These are phyloP conservation scores for Sycophila texana DNA, from an alignment of 2,888 invertebrate species.

Conservation along the genomic window DNA sequence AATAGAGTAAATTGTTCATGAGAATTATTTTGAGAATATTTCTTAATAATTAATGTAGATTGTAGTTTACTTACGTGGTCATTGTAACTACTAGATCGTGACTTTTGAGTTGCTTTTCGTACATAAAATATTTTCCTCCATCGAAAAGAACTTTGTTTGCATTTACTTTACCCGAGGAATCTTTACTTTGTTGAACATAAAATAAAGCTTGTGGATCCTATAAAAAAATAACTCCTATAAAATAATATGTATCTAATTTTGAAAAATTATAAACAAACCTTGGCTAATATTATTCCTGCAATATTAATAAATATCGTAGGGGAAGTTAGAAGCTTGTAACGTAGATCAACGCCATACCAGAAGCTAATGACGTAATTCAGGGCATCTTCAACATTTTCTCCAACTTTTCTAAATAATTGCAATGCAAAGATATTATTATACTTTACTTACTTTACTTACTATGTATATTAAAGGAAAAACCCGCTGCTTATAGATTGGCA, in stretches of 20 bases:
- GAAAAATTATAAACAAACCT: slow-evolving; percentile 2
- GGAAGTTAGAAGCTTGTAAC: neutral
- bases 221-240: neutral
- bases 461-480: too few species aligned
- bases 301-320: slow-evolving; percentile 12
- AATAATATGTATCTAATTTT: neutral
- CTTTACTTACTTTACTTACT: neutral
- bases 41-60: too few species aligned
- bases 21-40: neutral
- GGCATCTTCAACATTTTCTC: slow-evolving; percentile 16
- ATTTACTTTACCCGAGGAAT: neutral
- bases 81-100: slow-evolving; percentile 5
- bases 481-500: too few species aligned
- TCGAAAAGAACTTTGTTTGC: slow-evolving; percentile 15
- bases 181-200: slow-evolving; percentile 21
- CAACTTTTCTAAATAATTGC: slow-evolving; percentile 5
- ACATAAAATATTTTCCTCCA: slow-evolving; percentile 7
- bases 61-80: neutral
- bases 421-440: neutral
- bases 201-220: slow-evolving; percentile 18
- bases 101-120: neutral
- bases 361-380: slow-evolving; percentile 11
- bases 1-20: too few species aligned
- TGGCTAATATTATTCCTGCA: slow-evolving; percentile 17
- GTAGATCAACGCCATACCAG: neutral